Base-by-base conservation (phyloP, 1,140 invertebrate genomes). In the Ips nitidus region DNA sequence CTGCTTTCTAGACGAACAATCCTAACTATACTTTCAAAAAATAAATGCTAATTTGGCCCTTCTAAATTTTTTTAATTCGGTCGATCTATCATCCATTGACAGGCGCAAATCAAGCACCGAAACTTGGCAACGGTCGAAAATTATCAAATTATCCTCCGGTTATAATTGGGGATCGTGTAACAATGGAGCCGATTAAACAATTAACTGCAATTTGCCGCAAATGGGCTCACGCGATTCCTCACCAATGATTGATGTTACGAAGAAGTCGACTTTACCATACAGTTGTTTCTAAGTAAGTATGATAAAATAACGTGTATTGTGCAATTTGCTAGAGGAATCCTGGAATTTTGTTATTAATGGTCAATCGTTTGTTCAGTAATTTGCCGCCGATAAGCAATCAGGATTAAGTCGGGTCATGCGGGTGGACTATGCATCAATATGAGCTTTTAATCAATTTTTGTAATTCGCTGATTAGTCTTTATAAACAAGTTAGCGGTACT, bases 201-300 rank as follows among this genome's bases (percentile, higher is more conserved):
- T 56, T 56, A 56, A 56, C 5, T 56, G 53, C 38, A 56, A 56
- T 56, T 56, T n/a, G 53, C n/a, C 38, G 53, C 53, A 56, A 56
- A 56, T 56, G 53, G 53, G 53, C 53, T 56, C 53, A 56, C 53
- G 53, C 53, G 53, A 56, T 56, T 56, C 22, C 47, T 7, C 7
- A 50, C 22, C 47, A 50, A 8, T 50, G 47, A 50, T 50, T 50
- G 47, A 50, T 50, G 47, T 8, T 8, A 50, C 7, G 47, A 50
- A 50, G 47, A 22, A 22, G 22, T 22, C 22, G 0, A 22, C 22
- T 22, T 22, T 22, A 22, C 22, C 22, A 22, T 22, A 22, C 22
- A 22, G 22, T 22, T 22, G 22, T 22, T 22, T 22, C 22, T 22
- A 22, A 22, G 22, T 22, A 22, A 22, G 22, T 22, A 22, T 22